A percentile compares a stretch with the other conserved stretches of the same genome.
Conservation (phyloP, 2,888 invertebrate genomes). For the Didymodactylos carnosus region DNA sequence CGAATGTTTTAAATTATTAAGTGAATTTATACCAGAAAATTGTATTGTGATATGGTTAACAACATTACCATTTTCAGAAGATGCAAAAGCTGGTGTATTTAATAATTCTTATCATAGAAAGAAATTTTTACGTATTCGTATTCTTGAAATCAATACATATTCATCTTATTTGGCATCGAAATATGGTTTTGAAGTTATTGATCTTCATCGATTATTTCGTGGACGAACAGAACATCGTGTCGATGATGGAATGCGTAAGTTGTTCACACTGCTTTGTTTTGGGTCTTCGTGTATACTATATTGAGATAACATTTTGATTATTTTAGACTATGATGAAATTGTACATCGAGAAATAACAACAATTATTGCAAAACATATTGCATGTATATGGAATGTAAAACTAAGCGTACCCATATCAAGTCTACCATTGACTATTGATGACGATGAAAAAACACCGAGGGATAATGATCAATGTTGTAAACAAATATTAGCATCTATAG, state of each 20-base stretch:
- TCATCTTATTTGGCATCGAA: background rate
- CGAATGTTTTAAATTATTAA: background rate
- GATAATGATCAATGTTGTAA: background rate
- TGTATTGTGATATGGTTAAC: background rate
- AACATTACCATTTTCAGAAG: background rate
- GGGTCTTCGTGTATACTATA: too few relatives aligned
- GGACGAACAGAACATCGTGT: background rate
- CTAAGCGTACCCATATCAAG: too few relatives aligned
- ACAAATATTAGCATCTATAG: background rate
- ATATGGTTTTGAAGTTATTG: background rate
- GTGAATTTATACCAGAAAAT: background rate
- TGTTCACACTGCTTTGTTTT: too few relatives aligned
- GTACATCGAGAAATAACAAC: background rate
- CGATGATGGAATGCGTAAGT: background rate
- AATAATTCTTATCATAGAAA: background rate
- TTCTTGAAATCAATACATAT: background rate
- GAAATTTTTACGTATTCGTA: background rate
- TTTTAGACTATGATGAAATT: background rate
- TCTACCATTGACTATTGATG: background rate
- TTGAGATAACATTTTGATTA: too few relatives aligned
- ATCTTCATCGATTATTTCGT: background rate
- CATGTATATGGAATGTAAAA: background rate
- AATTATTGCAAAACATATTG: background rate
- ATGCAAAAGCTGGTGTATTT: background rate
- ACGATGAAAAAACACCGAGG: too few relatives aligned